These are phyloP conservation scores for Eurosta solidaginis DNA, from an alignment of 1,140 invertebrate genomes.

Conservation along the genomic window DNA sequence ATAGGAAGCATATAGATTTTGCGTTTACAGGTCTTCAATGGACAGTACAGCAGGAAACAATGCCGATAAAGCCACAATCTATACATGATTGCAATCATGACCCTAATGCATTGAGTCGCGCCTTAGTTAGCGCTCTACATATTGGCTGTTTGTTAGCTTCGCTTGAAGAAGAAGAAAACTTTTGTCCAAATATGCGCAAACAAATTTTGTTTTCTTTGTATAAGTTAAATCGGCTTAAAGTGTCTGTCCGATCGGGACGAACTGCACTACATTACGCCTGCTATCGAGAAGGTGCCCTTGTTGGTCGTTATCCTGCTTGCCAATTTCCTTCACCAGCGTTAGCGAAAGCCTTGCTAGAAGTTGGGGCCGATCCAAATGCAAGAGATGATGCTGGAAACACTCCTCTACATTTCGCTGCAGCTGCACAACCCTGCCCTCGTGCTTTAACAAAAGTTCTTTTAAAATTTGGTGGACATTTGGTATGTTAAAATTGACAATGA, in stretches of 20 bases:
- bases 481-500: constrained; percentile 37
- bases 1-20: background rate
- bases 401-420: constrained; percentile 54
- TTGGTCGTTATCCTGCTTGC: constrained; percentile 74
- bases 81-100: constrained; percentile 71
- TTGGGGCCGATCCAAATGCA: constrained; percentile 80
- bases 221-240: constrained; percentile 76
- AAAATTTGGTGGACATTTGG: constrained; percentile 78
- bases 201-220: constrained; percentile 70
- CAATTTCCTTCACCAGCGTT: constrained; percentile 77
- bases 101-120: constrained; percentile 76
- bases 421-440: constrained; percentile 64
- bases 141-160: constrained; percentile 76
- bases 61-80: constrained; percentile 53
- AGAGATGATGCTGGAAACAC: constrained; percentile 76
- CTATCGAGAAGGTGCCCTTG: constrained; percentile 64
- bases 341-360: constrained; percentile 76
- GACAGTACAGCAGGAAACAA: constrained; percentile 35
- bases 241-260: constrained; percentile 68
- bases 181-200: constrained; percentile 62
- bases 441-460: constrained; percentile 74
- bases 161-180: constrained; percentile 63
- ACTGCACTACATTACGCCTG: constrained; percentile 86
- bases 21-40: constrained; percentile 31
- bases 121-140: constrained; percentile 85